Base-by-base conservation (phyloP, 2,888 invertebrate genomes). In the Drosophila mettleri region DNA sequence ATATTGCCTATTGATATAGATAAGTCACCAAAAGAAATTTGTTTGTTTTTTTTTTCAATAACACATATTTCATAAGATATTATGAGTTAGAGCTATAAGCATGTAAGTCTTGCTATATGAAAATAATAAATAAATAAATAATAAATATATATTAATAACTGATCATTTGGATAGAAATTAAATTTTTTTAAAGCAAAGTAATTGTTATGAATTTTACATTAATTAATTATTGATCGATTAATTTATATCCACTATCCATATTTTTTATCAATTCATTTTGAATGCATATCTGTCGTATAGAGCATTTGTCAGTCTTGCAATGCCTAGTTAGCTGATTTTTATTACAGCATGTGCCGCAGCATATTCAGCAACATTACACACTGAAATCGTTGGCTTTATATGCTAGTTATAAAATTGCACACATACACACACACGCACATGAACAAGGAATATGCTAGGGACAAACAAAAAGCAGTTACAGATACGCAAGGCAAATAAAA, bases 311-410 rank as follows among this genome's bases (percentile, higher is more conserved):
- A 33, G 68, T 43, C 49, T 20, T 38, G 38, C 45, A 48, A 8
- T 22, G 20, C 1, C 3, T 0, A 8, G 8, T 20, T 14, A 2
- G 12, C 5, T 60, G 22, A 14, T 14, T 45, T 57, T 63, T 58
- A 68, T 74, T 78, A 39, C 48, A 41, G 33, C 57, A 74, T 68
- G 62, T 74, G 74, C 53, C 53, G 38, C 46, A 48, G 55, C 64
- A 74, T 58, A 65, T 74, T 74, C 54, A 36, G n/a, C 51, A 39
- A 49, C 43, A 64, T 76, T 80, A 71, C 80, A 77, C 64, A 61
- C 57, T 41, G 73, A 62, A 69, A 76, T 83, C 72, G 87, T 45
- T 41, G 87, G 84, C 81, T 83, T 84, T 80, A 86, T 83, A 77
- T 67, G 80, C 72, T 86, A 83, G 83, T 83, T 80, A 79, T 71